phyloP scores from a whole-genome alignment of 2,797 vertebrate species.

The Phataginus tetradactyla region DNA sequence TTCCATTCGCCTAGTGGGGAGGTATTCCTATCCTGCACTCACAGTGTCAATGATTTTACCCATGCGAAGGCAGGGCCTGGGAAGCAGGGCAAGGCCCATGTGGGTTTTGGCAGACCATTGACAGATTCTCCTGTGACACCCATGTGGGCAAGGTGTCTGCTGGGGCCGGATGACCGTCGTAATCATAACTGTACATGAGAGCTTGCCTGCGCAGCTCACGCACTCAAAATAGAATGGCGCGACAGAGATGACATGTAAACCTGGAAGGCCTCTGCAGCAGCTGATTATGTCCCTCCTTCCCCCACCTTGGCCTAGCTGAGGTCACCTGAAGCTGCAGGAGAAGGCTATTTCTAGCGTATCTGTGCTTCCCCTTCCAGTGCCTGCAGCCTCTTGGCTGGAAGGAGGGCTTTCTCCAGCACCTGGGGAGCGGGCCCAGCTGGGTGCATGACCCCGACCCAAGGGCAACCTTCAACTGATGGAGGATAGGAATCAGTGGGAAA shows the following conservation, averaged over 20 bases:
- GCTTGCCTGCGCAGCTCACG: slow-evolving; percentile 11
- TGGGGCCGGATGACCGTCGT: background rate
- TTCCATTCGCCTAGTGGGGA: background rate
- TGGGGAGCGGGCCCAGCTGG: background rate
- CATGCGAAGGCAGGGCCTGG: background rate
- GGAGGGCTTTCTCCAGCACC: background rate
- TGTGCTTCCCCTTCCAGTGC: background rate
- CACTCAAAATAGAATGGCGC: slow-evolving; percentile 52
- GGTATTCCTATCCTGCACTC: background rate
- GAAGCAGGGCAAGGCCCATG: background rate
- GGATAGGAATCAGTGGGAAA: background rate
- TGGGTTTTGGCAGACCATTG: background rate
- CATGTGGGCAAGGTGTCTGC: background rate
- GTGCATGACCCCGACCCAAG: background rate
- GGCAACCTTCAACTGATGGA: background rate
- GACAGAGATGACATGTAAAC: background rate
- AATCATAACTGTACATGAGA: background rate
- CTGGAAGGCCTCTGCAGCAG: slow-evolving; percentile 31
- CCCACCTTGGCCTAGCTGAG: background rate
- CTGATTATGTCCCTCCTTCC: background rate
- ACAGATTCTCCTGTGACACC: background rate
- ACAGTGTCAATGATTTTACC: background rate
- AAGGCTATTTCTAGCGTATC: background rate
- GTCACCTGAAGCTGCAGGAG: background rate
- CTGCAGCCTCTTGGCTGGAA: background rate